These are phyloP conservation scores for Lota lota DNA, from an alignment of 2,113 vertebrate genomes.

Conservation along the genomic window DNA sequence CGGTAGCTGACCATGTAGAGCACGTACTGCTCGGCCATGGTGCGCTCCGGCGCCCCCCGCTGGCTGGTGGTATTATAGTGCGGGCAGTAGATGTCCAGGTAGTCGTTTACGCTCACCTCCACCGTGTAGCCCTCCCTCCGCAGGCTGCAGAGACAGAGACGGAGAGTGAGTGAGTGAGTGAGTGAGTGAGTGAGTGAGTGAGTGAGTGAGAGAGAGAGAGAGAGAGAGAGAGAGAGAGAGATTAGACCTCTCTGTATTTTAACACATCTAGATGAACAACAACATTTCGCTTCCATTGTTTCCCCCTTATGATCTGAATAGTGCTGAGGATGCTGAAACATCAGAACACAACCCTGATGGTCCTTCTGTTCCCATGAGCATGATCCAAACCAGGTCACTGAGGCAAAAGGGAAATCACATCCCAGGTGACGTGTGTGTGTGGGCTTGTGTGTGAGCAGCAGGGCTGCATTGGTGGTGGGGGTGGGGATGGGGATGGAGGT, in stretches of 20 bases:
- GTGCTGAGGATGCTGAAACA: slow-evolving; percentile 10
- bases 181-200: neutral
- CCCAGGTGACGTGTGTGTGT: slow-evolving; percentile 6
- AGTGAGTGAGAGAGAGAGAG: neutral
- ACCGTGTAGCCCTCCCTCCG: slow-evolving; percentile 90
- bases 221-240: neutral
- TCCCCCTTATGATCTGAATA: slow-evolving; percentile 15
- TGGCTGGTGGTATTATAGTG: slow-evolving; percentile 84
- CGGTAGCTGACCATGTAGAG: slow-evolving; percentile 93
- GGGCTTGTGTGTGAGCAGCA: neutral
- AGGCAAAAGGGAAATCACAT: slow-evolving; percentile 19
- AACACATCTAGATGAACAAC: neutral
- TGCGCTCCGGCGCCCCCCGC: slow-evolving; percentile 74
- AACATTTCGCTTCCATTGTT: slow-evolving; percentile 3
- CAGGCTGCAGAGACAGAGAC: slow-evolving; percentile 66
- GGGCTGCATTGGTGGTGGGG: neutral
- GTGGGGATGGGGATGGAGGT: neutral
- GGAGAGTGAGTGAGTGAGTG: neutral
- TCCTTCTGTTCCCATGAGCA: slow-evolving; percentile 23
- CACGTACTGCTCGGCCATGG: slow-evolving; percentile 86
- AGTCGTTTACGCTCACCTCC: slow-evolving; percentile 94
- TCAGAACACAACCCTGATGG: slow-evolving; percentile 41
- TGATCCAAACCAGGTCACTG: slow-evolving; percentile 34
- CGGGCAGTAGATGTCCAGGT: slow-evolving; percentile 96
- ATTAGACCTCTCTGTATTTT: neutral